These are phyloP conservation scores for Eulithis testata DNA, from an alignment of 2,888 invertebrate species.

Conservation along the genomic window DNA sequence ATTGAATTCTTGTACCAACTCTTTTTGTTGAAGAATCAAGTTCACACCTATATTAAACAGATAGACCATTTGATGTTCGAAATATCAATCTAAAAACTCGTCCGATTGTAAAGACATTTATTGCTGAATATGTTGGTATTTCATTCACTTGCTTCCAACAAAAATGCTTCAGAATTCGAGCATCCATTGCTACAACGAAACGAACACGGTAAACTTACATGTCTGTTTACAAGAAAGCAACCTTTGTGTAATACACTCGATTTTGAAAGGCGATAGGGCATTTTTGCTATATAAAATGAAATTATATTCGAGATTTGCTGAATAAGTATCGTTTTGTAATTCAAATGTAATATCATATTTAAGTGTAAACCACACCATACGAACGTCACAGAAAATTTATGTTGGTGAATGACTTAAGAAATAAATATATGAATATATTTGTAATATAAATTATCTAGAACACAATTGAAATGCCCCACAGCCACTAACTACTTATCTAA, in stretches of 20 bases:
- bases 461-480: not conserved
- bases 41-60: no score
- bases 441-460: not conserved
- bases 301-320: constrained; percentile 6
- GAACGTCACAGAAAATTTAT: not conserved
- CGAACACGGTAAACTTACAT: constrained; percentile 28
- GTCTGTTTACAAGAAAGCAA: constrained; percentile 3
- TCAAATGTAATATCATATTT: not conserved
- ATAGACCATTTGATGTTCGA: no score
- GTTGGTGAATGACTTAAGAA: not conserved
- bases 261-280: constrained; percentile 12
- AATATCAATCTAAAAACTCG: no score
- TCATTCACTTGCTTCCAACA: not conserved
- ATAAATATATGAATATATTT: not conserved
- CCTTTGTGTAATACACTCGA: not conserved
- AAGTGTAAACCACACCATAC: no score
- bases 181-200: constrained; percentile 15
- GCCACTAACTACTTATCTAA: not conserved
- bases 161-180: constrained; percentile 16
- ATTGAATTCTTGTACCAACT: no score
- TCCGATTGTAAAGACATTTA: no score
- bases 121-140: no score
- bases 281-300: constrained; percentile 15
- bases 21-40: no score
- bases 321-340: not conserved